Base-by-base conservation (phyloP, 2,888 invertebrate species). In the Epistrophe grossulariae region DNA sequence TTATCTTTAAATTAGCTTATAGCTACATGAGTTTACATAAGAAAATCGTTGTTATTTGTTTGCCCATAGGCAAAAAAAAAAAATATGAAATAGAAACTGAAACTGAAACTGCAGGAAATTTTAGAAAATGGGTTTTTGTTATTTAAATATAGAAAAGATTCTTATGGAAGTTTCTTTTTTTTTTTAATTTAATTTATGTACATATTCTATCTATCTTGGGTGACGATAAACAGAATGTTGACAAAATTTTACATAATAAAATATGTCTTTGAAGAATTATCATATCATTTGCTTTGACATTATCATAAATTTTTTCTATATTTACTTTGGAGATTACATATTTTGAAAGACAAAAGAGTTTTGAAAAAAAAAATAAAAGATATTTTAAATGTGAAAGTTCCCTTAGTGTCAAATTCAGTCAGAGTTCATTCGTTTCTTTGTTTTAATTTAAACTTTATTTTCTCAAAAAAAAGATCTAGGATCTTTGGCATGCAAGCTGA, bases 1-100 rank as follows among this genome's bases (percentile, higher is more conserved):
- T 55, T 70, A 45, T n/a, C 55, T 70, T 79, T 79, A 70, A 79
- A 74, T 74, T 71, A 76, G 40, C 76, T 70, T 57, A n/a, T n/a
- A n/a, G 9, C n/a, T 31, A 35, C 66, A 28, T 76, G 31, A 35
- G 17, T 64, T 45, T 7, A 59, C 17, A 66, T 28, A 72, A 15
- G 57, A 17, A 66, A 6, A 66, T 66, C 7, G 2, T 55, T 13
- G 11, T 40, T 43, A 4, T 10, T 28, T 28, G 45, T 40, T 15
- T 11, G 5, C 10, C 4, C 5, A n/a, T 19, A 55, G 15, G 19
- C 24, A 28, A 64, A 45, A 11, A 4, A 28, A 64, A 64, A 17
- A 11, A 3, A 31, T 5, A 59, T 2, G 3, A 59, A 28, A 55
- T 0, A 5, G 17, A 35, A 38, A 17, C 6, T 11, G 17, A 31